Evolutionary conservation across 2,797 vertebrate species (phyloP), one percentile per base, ranked within the genome.

Genomic region (Eulemur mongoz): DNA sequence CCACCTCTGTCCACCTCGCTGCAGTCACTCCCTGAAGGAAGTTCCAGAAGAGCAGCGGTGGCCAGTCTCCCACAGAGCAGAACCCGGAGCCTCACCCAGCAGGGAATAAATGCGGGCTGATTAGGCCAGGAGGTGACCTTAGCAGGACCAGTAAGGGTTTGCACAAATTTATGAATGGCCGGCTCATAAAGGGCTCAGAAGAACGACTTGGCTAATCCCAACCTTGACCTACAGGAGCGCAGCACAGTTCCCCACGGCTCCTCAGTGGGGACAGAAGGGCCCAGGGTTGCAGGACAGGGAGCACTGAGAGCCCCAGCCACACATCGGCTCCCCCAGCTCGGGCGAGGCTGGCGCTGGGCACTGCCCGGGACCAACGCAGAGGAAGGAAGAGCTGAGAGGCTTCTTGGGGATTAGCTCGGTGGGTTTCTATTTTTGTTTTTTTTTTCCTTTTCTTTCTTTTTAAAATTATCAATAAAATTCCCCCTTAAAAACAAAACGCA

Each of bases 161-260:
- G 52, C 61, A 50, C 83, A 70, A 12, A 38, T 73, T 35, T 73
- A 65, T 69, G 86, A 91, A n/a, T 5, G 87, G 20, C 43, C 4
- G 2, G 79, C 7, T 11, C 45, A 12, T 15, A 30, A 59, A 54
- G 10, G 40, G 48, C 65, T 88, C 40, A n/a, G 23, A 67, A 52
- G 63, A 78, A 18, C 69, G 57, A 67, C 11, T 10, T 4, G 38
- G 81, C 40, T 78, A 18, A 25, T 76, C 48, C 54, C 40, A 61
- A 2, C 52, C 40, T 67, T 48, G 38, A 91, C 65, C 87, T 75
- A 5, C n/a, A 32, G 7, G 5, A 65, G 14, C 27, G 22, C 0
- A 27, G n/a, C 17, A 35, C 76, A n/a, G 52, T 38, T 61, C 13
- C 80, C 43, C 50, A n/a, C 0, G 13, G 61, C 0, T 12, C 0